Base-by-base conservation (phyloP, 2,888 invertebrate species). In the Charanyca ferruginea region DNA sequence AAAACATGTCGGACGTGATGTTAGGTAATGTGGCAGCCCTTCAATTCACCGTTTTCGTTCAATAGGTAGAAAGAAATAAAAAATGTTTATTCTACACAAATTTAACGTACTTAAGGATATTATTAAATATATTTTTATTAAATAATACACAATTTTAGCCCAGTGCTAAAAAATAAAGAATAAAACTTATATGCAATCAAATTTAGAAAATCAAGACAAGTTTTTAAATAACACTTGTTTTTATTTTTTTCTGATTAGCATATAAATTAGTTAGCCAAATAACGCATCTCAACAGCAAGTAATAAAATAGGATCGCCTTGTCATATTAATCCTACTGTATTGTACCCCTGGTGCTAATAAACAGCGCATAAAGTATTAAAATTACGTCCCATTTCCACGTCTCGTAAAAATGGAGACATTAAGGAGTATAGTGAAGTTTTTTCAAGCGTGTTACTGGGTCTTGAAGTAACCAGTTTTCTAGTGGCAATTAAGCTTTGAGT, bases 341-440 rank as follows among this genome's bases (percentile, higher is more conserved):
- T 49, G 7, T 38, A 2, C 69, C 74, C 74, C 25, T 16, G 69
- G 25, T 51, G 25, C 35, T 8, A 66, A 45, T 70, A 74, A 66
- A 66, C 11, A 16, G 52, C 52, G 45, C 25, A 38, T 18, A 41
- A 52, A 47, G 52, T 52, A 41, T 63, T 48, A 25, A 42, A 42
- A 48, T 64, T 32, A 41, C 41, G 25, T 3, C 5, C 18, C 1
- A 13, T 64, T 53, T 48, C 32, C 65, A 51, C 51, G 47, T 64
- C 25, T 47, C 49, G n/a, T 52, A 48, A 63, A 68, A 62, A 63
- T 47, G 0, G 41, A 42, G 25, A 48, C 48, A 45, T 71, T 44
- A 25, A 42, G 28, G 35, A 13, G 5, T 18, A 22, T 18, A 25
- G 20, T 35, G 20, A 44, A 41, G 16, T 35, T 25, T 63, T 32